Percentiles rank a stretch among this genome's conserved stretches.
These are phyloP conservation scores for Abrostola triplasia DNA, from an alignment of 2,888 invertebrate species.

Conservation along the genomic window DNA sequence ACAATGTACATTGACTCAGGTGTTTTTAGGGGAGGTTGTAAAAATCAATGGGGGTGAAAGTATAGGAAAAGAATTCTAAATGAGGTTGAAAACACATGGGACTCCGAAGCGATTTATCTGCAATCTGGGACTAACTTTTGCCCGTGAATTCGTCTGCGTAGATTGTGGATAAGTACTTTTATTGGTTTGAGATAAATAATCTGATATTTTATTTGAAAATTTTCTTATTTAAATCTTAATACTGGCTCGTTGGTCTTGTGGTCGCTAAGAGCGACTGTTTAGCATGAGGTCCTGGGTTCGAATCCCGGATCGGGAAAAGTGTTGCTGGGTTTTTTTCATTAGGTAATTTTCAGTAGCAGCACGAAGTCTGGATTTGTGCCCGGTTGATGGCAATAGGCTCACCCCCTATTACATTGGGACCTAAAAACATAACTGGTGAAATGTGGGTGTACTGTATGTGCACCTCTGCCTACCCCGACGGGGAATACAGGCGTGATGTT, in stretches of 20 bases:
- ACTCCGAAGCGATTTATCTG: neutral
- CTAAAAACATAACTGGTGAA: neutral
- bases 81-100: neutral
- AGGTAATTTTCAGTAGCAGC: neutral
- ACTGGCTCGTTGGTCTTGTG: no score
- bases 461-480: neutral
- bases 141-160: no score
- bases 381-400: neutral
- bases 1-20: conserved; percentile 7
- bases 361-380: neutral
- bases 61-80: neutral
- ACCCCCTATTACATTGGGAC: neutral
- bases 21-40: conserved; percentile 4
- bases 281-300: no score
- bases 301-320: no score
- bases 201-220: no score
- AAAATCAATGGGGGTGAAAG: conserved; percentile 31
- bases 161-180: no score
- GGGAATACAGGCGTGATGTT: neutral
- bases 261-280: no score
- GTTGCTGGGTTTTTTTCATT: no score
- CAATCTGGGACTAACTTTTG: no score
- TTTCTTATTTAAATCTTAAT: no score
- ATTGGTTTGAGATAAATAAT: no score
- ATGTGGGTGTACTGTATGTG: neutral